A percentile compares a stretch with the other conserved stretches of the same genome.
Conservation (phyloP, 2,888 invertebrate species). For the Apantesis nais region DNA sequence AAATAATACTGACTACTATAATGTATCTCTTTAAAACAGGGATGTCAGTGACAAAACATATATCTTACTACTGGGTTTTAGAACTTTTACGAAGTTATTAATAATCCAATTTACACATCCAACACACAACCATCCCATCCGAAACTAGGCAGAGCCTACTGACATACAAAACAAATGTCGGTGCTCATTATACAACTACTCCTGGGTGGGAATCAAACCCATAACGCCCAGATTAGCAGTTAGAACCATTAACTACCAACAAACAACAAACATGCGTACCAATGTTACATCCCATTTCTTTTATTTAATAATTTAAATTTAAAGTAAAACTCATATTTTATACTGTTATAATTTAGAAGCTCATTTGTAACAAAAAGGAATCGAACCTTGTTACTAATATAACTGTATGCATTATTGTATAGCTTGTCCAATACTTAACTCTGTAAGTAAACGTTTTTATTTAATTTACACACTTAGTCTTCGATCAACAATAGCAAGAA, state of each 20-base stretch:
- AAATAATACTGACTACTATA: not conserved
- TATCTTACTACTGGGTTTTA: no score
- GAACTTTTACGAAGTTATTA: no score
- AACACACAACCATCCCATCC: no score
- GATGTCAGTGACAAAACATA: no score
- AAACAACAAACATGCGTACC: not conserved
- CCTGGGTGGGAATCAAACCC: not conserved
- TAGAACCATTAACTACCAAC: not conserved
- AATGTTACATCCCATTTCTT: not conserved
- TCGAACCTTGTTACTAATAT: not conserved
- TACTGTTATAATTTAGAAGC: no score
- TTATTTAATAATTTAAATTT: no score
- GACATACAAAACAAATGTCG: not conserved
- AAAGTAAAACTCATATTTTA: no score
- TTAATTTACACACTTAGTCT: conserved; percentile 41
- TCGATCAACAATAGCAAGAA: no score
- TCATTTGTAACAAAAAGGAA: not conserved
- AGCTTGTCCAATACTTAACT: not conserved
- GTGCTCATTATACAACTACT: not conserved
- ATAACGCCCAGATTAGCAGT: not conserved
- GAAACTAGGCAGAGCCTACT: not conserved
- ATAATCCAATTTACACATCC: no score
- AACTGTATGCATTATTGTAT: not conserved
- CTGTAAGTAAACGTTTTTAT: conserved; percentile 10
- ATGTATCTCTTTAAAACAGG: no score